A percentile compares a stretch with the other conserved stretches of the same genome.
phyloP scores from a whole-genome alignment of 1,140 invertebrate species.

The Penaeus indicus region DNA sequence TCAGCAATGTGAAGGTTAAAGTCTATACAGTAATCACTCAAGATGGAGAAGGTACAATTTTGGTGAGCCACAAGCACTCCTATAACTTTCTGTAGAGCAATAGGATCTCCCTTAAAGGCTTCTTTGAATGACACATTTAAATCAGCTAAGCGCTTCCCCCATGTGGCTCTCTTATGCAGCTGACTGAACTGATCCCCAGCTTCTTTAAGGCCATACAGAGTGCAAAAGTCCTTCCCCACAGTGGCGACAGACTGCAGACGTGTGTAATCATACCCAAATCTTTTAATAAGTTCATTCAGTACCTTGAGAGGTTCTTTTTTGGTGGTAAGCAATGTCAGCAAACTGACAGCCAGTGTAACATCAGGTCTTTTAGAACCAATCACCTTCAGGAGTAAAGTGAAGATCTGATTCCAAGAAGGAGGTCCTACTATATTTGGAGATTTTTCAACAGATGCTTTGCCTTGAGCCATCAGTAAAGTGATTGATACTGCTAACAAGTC shows the following conservation, averaged over 20 bases:
- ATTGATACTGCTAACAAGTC: slow-evolving; percentile 39
- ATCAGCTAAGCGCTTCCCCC: slow-evolving; percentile 59
- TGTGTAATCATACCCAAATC: slow-evolving; percentile 63
- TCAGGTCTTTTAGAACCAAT: slow-evolving; percentile 52
- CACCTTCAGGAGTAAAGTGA: slow-evolving; percentile 58
- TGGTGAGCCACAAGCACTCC: slow-evolving; percentile 45
- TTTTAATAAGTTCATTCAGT: slow-evolving; percentile 62
- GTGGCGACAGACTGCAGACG: slow-evolving; percentile 47
- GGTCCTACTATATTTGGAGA: neutral
- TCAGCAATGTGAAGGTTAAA: slow-evolving; percentile 56
- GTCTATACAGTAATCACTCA: slow-evolving; percentile 60
- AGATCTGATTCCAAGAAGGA: slow-evolving; percentile 44
- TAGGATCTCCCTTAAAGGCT: slow-evolving; percentile 55
- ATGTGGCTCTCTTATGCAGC: slow-evolving; percentile 54
- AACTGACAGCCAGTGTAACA: slow-evolving; percentile 44
- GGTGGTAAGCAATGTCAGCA: slow-evolving; percentile 47
- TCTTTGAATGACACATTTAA: slow-evolving; percentile 62
- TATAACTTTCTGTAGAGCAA: slow-evolving; percentile 48
- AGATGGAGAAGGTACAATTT: slow-evolving; percentile 51
- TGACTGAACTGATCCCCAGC: slow-evolving; percentile 53
- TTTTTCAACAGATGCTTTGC: neutral
- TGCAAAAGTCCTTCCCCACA: slow-evolving; percentile 59
- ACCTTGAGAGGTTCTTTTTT: slow-evolving; percentile 55
- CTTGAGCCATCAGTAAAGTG: slow-evolving; percentile 12
- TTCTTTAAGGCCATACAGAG: slow-evolving; percentile 49